Base-by-base conservation (phyloP, 1,140 invertebrate genomes). In the Bombus consobrinus region DNA sequence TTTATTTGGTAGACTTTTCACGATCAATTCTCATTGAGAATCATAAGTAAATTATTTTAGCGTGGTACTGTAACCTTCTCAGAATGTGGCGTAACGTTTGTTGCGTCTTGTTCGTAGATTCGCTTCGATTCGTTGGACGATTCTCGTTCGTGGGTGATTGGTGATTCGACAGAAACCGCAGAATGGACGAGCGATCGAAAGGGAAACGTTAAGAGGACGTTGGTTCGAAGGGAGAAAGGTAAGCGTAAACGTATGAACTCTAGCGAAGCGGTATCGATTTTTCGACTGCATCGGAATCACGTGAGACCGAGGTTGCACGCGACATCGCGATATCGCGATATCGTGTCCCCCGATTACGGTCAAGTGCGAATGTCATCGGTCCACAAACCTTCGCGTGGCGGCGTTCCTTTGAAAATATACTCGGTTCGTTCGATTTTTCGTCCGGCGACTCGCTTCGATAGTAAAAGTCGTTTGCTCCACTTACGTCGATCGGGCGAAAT, bases 301-400 rank as follows among this genome's bases (percentile, higher is more conserved):
- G 86, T 64, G 88, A 90, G 75, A 57, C 22, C 39, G n/a, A 34
- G 28, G 57, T 59, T 80, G 86, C 89, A 90, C 89, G 89, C 89
- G 88, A 90, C 83, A 79, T 72, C 57, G 74, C n/a, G 32, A 53
- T 53, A 53, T 53, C n/a, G 62, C 47, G 88, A 89, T 79, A 76
- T 89, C 81, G 69, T 73, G 73, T 88, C 79, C 47, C 57, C 62
- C 53, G 86, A 87, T 87, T 85, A 69, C 78, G 91, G 88, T 92
- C 87, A 90, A 91, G 91, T 84, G 81, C 87, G 68, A 91, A 87
- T 91, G 90, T 91, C 84, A 75, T 74, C 53, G 78, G 82, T 72
- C 68, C 83, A 62, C 28, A 62, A 88, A 86, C 87, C 74, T 86
- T 91, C 64, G 59, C 75, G 73, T 84, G 77, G 79, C 25, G 25